Evolutionary conservation across 2,797 vertebrate genomes (phyloP).

Genomic region (Ciconia nigra): DNA sequence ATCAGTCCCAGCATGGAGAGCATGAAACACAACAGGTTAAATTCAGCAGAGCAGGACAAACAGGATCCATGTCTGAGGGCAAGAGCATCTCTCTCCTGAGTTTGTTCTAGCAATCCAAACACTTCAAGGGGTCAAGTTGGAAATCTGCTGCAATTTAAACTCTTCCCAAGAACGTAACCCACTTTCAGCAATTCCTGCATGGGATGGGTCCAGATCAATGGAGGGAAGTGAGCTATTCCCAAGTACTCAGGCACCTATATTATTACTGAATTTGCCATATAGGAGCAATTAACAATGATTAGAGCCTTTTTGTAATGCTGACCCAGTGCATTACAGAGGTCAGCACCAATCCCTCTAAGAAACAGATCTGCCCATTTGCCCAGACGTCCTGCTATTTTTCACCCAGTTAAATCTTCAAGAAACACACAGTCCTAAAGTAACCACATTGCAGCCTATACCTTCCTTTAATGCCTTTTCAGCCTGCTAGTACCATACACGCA

Average conservation of each 20-base stretch:
- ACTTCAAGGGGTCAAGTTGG: background rate
- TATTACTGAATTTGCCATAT: background rate
- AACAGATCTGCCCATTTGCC: background rate
- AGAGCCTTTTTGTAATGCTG: background rate
- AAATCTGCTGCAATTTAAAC: background rate
- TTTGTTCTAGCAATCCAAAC: background rate
- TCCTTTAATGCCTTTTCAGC: background rate
- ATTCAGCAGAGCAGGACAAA: conserved; percentile 29
- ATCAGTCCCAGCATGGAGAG: background rate
- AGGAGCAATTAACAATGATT: background rate
- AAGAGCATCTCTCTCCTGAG: background rate
- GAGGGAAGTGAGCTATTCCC: background rate
- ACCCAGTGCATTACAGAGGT: background rate
- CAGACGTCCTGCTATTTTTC: background rate
- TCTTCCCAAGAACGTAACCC: background rate
- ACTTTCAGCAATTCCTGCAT: background rate
- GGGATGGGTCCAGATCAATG: background rate
- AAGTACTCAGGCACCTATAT: background rate
- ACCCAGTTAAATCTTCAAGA: background rate
- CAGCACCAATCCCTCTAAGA: background rate
- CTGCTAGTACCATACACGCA: background rate
- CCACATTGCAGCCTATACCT: background rate
- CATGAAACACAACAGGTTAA: background rate
- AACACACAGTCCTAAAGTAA: background rate
- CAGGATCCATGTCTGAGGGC: background rate